Evolutionary conservation across 2,797 vertebrate genomes (phyloP).

Genomic region (Alouatta caraya): DNA sequence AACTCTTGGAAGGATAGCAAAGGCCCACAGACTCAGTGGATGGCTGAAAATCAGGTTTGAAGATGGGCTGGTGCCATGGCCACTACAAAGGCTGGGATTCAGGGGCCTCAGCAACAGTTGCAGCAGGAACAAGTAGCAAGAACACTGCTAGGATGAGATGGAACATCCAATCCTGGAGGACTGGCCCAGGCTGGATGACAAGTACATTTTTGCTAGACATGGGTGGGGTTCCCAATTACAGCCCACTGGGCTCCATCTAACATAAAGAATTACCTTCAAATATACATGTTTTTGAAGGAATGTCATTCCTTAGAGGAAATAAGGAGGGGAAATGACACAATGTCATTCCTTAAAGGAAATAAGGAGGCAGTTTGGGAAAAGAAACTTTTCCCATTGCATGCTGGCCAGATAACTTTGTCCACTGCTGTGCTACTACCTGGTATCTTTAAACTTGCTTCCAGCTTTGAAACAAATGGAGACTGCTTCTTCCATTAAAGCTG

Average conservation of each 20-base stretch:
- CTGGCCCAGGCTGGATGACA: neutral
- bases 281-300: no score
- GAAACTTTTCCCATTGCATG: neutral
- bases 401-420: neutral
- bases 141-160: neutral
- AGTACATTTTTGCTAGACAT: neutral
- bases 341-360: slow-evolving; percentile 25
- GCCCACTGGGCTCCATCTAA: neutral
- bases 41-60: neutral
- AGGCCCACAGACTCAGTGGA: neutral
- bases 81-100: neutral
- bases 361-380: neutral
- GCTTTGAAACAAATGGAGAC: neutral
- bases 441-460: slow-evolving; percentile 14
- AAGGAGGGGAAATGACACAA: neutral
- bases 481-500: neutral
- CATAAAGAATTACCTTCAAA: no score
- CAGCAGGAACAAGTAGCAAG: neutral
- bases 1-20: neutral
- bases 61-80: neutral
- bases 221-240: neutral
- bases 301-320: slow-evolving; percentile 17
- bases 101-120: neutral
- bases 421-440: neutral
- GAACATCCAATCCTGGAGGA: neutral